phyloP scores from a whole-genome alignment of 2,888 invertebrate genomes.

The Imbricaverruca yamaguchii region DNA sequence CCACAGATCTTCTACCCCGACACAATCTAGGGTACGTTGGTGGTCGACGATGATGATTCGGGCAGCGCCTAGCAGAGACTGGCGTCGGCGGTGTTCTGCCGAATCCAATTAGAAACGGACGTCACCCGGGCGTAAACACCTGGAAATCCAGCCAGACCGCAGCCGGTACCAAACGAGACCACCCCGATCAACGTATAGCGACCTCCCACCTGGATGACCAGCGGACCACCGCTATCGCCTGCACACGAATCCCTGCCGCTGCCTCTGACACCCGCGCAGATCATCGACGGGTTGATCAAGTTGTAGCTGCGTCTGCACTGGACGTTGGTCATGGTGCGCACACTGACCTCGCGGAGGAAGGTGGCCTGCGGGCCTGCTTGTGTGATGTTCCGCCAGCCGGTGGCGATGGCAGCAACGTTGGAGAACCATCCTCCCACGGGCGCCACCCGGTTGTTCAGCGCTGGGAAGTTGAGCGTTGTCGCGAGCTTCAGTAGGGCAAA shows the following conservation, averaged over 20 bases:
- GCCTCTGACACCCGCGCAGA: slow-evolving; percentile 22
- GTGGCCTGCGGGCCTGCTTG: slow-evolving; percentile 15
- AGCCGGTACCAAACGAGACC: slow-evolving; percentile 23
- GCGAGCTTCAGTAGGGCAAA: slow-evolving; percentile 21
- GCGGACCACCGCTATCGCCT: slow-evolving; percentile 23
- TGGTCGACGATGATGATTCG: too few species aligned
- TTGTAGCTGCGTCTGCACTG: not conserved
- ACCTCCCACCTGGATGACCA: not conserved
- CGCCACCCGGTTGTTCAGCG: slow-evolving; percentile 15
- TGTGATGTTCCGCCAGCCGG: slow-evolving; percentile 23
- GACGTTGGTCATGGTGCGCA: slow-evolving; percentile 19
- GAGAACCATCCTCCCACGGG: not conserved
- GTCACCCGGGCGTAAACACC: slow-evolving; percentile 23
- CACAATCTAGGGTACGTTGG: too few species aligned
- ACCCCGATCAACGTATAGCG: not conserved
- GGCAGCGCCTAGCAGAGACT: not conserved
- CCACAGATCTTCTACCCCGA: too few species aligned
- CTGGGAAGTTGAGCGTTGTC: not conserved
- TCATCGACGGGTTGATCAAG: slow-evolving; percentile 7
- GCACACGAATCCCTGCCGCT: slow-evolving; percentile 26
- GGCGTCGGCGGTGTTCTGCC: not conserved
- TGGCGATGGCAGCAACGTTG: slow-evolving; percentile 17
- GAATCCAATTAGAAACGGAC: not conserved
- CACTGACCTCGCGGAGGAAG: slow-evolving; percentile 23
- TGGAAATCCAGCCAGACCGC: slow-evolving; percentile 13